A percentile compares a stretch with the other conserved stretches of the same genome.
Conservation (phyloP, 1,140 invertebrate genomes). For the Mylabris phalerata region DNA sequence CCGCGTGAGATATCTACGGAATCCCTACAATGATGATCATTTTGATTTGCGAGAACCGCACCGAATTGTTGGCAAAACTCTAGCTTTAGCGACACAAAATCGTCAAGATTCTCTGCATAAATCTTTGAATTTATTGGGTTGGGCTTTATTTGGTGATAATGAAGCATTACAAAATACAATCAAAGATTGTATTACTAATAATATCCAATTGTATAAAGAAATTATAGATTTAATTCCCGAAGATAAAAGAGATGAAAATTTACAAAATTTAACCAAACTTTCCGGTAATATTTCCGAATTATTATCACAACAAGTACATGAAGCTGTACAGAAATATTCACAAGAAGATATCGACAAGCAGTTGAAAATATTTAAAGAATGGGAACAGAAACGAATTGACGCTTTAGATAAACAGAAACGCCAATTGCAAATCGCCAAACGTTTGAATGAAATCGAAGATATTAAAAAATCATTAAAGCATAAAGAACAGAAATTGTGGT, state of each 20-base stretch:
- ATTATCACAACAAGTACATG: conserved; percentile 48
- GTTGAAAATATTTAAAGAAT: conserved; percentile 52
- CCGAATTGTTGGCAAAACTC: conserved; percentile 70
- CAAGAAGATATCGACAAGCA: conserved; percentile 52
- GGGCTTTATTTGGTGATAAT: conserved; percentile 61
- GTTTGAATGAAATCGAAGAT: conserved; percentile 51
- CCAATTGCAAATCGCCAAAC: conserved; percentile 47
- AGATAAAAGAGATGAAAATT: conserved; percentile 29
- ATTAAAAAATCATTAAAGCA: conserved; percentile 51
- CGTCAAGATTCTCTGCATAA: conserved; percentile 49
- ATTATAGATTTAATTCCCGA: conserved; percentile 42
- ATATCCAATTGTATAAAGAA: conserved; percentile 42
- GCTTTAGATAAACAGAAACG: conserved; percentile 52
- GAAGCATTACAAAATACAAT: conserved; percentile 47
- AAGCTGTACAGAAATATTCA: conserved; percentile 42
- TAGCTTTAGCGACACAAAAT: conserved; percentile 54
- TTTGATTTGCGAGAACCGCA: conserved; percentile 69
- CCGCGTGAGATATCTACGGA: conserved; percentile 70
- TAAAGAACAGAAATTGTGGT: conserved; percentile 65
- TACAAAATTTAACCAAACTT: conserved; percentile 23
- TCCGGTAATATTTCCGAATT: conserved; percentile 38
- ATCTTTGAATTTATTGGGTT: conserved; percentile 63
- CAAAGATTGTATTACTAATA: conserved; percentile 37
- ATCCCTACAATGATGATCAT: conserved; percentile 79
- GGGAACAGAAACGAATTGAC: conserved; percentile 50